Base-by-base conservation (phyloP, 2,113 vertebrate species). In the Lasiurus cinereus region DNA sequence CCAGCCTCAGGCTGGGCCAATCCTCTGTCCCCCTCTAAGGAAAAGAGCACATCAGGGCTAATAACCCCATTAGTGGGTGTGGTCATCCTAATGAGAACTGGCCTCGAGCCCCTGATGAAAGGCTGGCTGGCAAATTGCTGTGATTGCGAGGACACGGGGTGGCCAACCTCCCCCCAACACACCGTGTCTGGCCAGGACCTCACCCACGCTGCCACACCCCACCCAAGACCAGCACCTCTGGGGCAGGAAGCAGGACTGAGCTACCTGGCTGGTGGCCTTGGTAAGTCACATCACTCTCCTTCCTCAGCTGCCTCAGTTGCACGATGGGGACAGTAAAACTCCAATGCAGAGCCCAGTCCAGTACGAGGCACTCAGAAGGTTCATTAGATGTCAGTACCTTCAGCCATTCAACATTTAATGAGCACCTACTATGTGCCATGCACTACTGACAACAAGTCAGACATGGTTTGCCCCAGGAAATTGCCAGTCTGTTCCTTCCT, bases 61-160 rank as follows among this genome's bases (percentile, higher is more conserved):
- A 92, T 95, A 52, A 88, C 84, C 80, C 56, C 2, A 5, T 43
- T 54, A 82, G 90, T 52, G 8, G 27, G 5, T 84, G 66, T 73
- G 3, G 0, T 93, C 94, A 90, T 1, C 72, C 70, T 94, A 74
- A 95, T 88, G 39, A 87, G 50, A 87, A 70, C 94, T 21, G 46
- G 39, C 43, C 90, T 19, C 1, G 1, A 74, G 79, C 80, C 19
- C 66, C 70, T 83, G 91, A 96, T 96, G 82, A 97, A 80, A 94
- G 88, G 67, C 85, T 7, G 88, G 77, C 80, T 46, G 67, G 67
- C 48, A 96, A 94, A 94, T 96, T 83, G 94, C 93, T 96, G 69
- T 90, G 90, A 84, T 85, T 84, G 79, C 22, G 78, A 84, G 48
- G 80, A 39, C 2, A 0, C 62, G 64, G 31, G 79, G 36, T 4